Base-by-base conservation (phyloP, 2,113 vertebrate genomes). In the Notarius quadriscutis region DNA sequence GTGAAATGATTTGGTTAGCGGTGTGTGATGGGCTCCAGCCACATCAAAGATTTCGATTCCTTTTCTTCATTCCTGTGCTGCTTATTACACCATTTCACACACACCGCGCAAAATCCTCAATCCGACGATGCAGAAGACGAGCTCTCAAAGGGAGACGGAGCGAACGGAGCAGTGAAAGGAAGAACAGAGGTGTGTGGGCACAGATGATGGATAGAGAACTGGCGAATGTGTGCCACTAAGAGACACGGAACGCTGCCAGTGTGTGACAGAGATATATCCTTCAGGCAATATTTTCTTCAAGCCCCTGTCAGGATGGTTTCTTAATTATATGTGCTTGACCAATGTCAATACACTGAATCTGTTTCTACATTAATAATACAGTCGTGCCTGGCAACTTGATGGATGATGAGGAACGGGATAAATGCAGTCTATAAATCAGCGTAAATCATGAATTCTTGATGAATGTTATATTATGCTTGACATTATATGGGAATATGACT, bases 41-140 rank as follows among this genome's bases (percentile, higher is more conserved):
- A 89, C 88, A 86, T 91, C 71, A 91, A 89, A 89, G 41, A 30
- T 41, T 22, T 5, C 10, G 50, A 88, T 87, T 86, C 85, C 74
- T 84, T 79, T 53, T 60, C 79, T 72, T 80, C 30, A 62, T 57
- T 87, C 85, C 85, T 30, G 67, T 27, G 48, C 57, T 55, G 20
- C 55, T 79, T 65, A 84, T 27, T 71, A 77, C 71, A 63, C 48
- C 27, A 65, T 69, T 67, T 60, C 83, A 63, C 81, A 63, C 69
- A 75, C 60, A 58, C 69, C 63, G 3, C 48, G 41, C 74, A 53
- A 12, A 77, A 25, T 53, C 17, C 10, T 12, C 20, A 15, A n/a
- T 80, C 53, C n/a, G 75, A 18, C 75, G 12, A 81, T 41, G 57
- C 18, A 58, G n/a, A 81, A 81, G n/a, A 15, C 53, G 17, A 30